Conservation (phyloP, 2,113 vertebrate species). For the Prochilodus magdalenae region DNA sequence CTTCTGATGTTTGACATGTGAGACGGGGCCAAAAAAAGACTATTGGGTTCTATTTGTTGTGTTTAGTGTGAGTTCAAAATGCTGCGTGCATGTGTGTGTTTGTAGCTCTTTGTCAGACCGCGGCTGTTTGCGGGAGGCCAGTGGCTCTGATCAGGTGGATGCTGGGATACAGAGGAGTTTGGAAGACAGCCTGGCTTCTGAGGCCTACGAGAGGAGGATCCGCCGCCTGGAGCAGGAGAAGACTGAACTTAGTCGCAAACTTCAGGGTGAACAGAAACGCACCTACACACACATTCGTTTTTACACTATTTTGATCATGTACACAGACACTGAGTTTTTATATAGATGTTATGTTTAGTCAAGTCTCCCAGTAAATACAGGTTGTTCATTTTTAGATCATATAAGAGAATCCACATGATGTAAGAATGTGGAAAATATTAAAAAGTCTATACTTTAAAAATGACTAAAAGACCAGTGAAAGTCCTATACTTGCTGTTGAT, state of each 20-base stretch:
- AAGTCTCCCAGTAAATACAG: too few species aligned
- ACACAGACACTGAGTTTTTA: too few species aligned
- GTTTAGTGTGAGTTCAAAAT: background rate
- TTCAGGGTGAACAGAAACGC: conserved; percentile 83
- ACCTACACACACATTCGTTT: conserved; percentile 18
- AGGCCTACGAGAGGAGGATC: conserved; percentile 96
- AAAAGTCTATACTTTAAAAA: too few species aligned
- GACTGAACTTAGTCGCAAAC: conserved; percentile 92
- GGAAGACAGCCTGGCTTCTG: conserved; percentile 92
- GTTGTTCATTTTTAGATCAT: too few species aligned
- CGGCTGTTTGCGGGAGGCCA: conserved; percentile 85
- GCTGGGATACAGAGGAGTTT: conserved; percentile 85
- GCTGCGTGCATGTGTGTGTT: background rate
- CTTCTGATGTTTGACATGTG: conserved; percentile 36
- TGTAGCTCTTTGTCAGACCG: conserved; percentile 90
- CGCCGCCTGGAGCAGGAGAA: conserved; percentile 95
- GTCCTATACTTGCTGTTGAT: too few species aligned
- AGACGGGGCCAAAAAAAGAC: background rate
- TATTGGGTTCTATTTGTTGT: too few species aligned
- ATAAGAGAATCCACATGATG: too few species aligned
- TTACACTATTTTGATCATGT: background rate
- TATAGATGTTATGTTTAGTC: too few species aligned
- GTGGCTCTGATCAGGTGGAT: conserved; percentile 84
- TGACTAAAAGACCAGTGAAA: too few species aligned
- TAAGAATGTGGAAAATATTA: too few species aligned